Evolutionary conservation across 2,888 invertebrate genomes (phyloP).

Genomic region (Campopleginae sp.): DNA sequence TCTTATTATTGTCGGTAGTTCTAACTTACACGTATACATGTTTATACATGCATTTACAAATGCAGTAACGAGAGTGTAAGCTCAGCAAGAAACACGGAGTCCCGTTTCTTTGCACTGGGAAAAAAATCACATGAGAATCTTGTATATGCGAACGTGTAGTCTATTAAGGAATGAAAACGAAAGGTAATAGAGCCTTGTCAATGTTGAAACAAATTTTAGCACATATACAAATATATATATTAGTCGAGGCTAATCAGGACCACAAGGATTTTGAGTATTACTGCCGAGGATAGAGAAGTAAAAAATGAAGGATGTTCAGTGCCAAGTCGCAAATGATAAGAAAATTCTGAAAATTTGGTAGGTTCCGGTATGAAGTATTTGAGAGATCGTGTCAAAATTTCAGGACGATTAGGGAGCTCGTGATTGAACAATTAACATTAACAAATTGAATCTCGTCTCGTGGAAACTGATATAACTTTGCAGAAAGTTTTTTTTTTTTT

Average conservation of each 20-base stretch:
- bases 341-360: too few relatives aligned
- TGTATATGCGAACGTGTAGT: slow-evolving; percentile 43
- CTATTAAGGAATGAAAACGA: slow-evolving; percentile 63
- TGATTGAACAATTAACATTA: too few relatives aligned
- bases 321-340: too few relatives aligned
- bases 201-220: not conserved
- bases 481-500: too few relatives aligned
- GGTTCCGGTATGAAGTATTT: too few relatives aligned
- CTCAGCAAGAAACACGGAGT: slow-evolving; percentile 47
- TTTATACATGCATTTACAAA: not conserved
- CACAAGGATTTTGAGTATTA: not conserved
- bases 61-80: slow-evolving; percentile 28
- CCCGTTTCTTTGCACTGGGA: slow-evolving; percentile 60
- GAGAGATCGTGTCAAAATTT: too few relatives aligned
- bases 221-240: not conserved
- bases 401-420: too few relatives aligned
- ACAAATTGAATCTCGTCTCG: too few relatives aligned
- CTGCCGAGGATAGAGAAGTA: not conserved
- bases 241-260: slow-evolving; percentile 1
- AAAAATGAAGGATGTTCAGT: too few relatives aligned
- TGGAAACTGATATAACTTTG: too few relatives aligned
- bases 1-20: slow-evolving; percentile 16
- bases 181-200: slow-evolving; percentile 55
- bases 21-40: not conserved
- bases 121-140: slow-evolving; percentile 69